Conservation (phyloP, 37 sponge, comb jelly and placozoan genomes). For the Aphrocallistes beatrix region DNA sequence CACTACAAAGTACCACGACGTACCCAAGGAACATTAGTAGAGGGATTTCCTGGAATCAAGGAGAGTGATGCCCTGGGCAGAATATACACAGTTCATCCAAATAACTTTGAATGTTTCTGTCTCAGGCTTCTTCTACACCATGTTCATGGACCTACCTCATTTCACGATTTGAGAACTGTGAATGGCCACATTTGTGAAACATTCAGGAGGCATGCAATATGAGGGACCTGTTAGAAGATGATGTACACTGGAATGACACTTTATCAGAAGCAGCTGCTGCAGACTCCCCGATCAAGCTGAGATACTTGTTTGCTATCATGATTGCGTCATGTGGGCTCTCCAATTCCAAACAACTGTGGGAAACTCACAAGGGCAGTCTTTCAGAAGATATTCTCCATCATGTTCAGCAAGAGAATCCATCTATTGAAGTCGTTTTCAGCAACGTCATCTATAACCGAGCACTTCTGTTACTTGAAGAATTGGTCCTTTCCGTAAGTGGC, state of each 20-base stretch:
- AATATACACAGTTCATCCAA: conserved; percentile 29
- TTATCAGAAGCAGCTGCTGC: conserved; percentile 27
- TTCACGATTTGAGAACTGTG: conserved; percentile 25
- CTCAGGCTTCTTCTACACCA: conserved; percentile 32
- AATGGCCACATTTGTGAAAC: conserved; percentile 23
- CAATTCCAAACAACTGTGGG: conserved; percentile 22
- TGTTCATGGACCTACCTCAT: conserved; percentile 24
- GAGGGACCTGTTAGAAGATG: conserved; percentile 37
- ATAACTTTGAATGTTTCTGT: conserved; percentile 32
- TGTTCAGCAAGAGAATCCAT: neutral
- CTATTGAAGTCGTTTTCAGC: neutral
- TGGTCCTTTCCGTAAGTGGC: conserved; percentile 20
- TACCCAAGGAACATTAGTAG: conserved; percentile 27
- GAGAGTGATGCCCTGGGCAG: conserved; percentile 23
- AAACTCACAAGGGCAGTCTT: conserved; percentile 21
- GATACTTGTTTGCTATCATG: conserved; percentile 31
- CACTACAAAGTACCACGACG: conserved; percentile 23
- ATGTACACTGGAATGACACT: conserved; percentile 23
- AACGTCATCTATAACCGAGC: conserved; percentile 25
- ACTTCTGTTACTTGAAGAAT: conserved; percentile 1
- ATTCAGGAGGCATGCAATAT: conserved; percentile 34
- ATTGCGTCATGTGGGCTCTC: neutral
- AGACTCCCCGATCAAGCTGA: neutral
- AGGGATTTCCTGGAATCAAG: conserved; percentile 5
- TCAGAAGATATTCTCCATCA: conserved; percentile 26